Conservation (phyloP, 2,797 vertebrate species). For the Chiroxiphia lanceolata region DNA sequence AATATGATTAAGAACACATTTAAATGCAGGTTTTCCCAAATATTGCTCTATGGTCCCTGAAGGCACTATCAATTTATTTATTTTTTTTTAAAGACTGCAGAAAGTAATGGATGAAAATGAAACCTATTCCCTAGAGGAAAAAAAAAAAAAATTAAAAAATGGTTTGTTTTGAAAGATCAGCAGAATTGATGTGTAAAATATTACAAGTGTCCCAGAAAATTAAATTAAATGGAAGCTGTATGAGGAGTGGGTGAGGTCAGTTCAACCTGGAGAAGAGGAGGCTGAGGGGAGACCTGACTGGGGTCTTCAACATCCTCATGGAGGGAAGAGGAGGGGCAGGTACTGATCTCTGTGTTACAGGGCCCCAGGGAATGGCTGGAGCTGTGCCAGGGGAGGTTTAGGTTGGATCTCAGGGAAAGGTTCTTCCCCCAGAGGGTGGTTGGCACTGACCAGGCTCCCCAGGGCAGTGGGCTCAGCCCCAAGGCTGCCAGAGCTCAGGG, state of each 20-base stretch:
- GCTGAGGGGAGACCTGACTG: background rate
- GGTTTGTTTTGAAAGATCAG: background rate
- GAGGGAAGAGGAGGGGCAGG: background rate
- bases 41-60: background rate
- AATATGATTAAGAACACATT: background rate
- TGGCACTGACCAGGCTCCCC: background rate
- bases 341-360: background rate
- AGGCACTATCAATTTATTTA: background rate
- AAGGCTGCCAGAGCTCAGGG: background rate
- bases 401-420: background rate
- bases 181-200: background rate
- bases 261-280: background rate
- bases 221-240: background rate
- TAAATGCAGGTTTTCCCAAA: background rate
- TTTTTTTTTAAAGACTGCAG: background rate
- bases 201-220: background rate
- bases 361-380: background rate
- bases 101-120: background rate
- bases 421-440: background rate
- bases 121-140: background rate
- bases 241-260: background rate
- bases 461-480: background rate
- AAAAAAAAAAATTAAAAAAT: background rate
- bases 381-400: fast-evolving
- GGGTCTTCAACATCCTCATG: background rate